phyloP scores from a whole-genome alignment of 2,113 vertebrate species.

The Caracal caracal region DNA sequence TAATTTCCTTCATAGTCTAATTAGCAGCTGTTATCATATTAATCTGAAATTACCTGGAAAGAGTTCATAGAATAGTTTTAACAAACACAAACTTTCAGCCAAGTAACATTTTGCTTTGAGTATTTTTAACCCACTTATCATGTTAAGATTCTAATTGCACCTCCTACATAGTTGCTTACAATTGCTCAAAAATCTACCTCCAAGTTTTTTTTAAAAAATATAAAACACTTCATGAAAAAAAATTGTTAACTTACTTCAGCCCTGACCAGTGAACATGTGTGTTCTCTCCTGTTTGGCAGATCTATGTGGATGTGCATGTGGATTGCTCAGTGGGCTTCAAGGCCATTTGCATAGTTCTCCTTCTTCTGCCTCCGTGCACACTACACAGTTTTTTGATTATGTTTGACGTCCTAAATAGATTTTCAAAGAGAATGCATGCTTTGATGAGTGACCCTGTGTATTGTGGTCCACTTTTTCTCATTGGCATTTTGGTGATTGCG shows the following conservation, averaged over 20 bases:
- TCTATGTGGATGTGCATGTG: background rate
- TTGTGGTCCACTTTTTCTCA: background rate
- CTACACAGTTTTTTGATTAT: background rate
- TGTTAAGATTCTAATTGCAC: conserved; percentile 5
- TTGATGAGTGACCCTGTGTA: background rate
- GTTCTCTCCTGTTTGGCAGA: background rate
- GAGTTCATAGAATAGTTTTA: conserved; percentile 40
- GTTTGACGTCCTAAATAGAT: background rate
- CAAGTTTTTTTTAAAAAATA: background rate
- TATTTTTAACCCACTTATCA: conserved; percentile 30
- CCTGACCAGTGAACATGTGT: background rate
- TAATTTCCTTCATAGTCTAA: conserved; percentile 53
- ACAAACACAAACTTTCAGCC: conserved; percentile 40
- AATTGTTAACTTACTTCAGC: background rate
- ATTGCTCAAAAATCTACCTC: conserved; percentile 27
- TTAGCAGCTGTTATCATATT: conserved; percentile 46
- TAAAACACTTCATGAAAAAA: background rate
- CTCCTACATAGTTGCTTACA: background rate
- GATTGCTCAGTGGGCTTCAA: background rate
- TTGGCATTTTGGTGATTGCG: background rate
- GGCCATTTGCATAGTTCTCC: background rate
- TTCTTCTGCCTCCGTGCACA: background rate
- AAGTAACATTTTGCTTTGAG: conserved; percentile 22
- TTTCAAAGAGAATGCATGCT: conserved; percentile 11
- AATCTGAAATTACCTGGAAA: conserved; percentile 52